Percentiles rank a stretch among this genome's conserved stretches.
Conservation (phyloP, 2,113 vertebrate species). For the Saimiri boliviensis region DNA sequence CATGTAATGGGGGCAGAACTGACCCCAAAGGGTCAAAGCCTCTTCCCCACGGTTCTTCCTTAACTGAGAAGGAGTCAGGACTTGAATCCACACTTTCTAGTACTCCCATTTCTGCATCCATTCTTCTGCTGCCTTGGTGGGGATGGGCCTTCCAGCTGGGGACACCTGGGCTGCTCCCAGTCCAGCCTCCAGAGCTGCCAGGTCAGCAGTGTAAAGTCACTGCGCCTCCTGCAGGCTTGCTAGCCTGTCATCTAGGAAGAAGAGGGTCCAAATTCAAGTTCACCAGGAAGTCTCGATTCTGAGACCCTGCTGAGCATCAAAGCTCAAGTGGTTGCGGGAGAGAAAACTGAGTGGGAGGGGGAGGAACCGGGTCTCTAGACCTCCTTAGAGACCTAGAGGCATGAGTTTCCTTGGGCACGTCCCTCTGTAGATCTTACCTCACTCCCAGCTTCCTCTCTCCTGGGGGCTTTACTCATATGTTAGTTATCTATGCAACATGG, state of each 20-base stretch:
- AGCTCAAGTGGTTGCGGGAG: neutral
- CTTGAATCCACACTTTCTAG: neutral
- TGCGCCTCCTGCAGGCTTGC: neutral
- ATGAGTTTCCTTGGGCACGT: neutral
- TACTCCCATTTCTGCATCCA: too few species aligned
- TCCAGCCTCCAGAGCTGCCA: neutral
- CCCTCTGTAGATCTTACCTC: neutral
- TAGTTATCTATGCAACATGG: neutral
- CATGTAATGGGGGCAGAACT: neutral
- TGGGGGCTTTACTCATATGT: neutral
- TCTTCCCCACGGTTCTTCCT: slow-evolving; percentile 27
- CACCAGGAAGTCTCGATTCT: neutral
- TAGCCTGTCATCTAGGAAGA: fast-evolving
- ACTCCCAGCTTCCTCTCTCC: neutral
- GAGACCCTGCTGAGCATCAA: neutral
- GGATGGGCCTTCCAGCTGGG: neutral
- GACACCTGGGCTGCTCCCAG: slow-evolving; percentile 69
- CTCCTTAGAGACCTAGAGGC: neutral
- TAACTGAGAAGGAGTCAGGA: neutral
- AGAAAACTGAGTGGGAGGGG: too few species aligned
- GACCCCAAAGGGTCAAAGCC: neutral
- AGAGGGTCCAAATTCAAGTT: fast-evolving
- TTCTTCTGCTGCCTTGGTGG: neutral
- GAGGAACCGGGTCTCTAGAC: neutral
- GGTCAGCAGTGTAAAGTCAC: neutral